These are phyloP conservation scores for Redunca redunca DNA, from an alignment of 2,113 vertebrate genomes.

Conservation along the genomic window DNA sequence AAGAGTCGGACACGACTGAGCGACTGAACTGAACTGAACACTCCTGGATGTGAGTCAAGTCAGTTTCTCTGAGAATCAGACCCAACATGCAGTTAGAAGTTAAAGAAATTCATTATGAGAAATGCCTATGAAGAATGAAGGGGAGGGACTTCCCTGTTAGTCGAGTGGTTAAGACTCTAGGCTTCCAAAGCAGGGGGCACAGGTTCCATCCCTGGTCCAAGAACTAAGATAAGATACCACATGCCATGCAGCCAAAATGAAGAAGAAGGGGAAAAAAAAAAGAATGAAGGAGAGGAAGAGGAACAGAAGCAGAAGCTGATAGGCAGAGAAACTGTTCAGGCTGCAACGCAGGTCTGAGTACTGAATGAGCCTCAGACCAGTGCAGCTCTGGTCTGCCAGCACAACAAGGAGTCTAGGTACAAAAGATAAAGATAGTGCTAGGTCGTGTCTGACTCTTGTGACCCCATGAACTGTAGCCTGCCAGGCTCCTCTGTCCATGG, in stretches of 20 bases:
- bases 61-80: neutral
- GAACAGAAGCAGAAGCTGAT: neutral
- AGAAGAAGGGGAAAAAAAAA: neutral
- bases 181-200: neutral
- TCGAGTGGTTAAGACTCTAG: neutral
- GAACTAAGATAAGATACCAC: neutral
- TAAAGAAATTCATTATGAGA: neutral
- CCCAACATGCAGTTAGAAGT: neutral
- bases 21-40: neutral
- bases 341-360: neutral
- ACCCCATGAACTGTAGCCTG: neutral
- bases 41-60: neutral
- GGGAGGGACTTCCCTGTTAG: neutral
- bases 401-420: neutral
- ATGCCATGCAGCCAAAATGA: neutral
- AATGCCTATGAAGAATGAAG: neutral
- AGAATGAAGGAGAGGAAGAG: neutral
- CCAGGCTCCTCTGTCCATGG: neutral
- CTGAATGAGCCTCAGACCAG: neutral
- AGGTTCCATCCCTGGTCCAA: neutral
- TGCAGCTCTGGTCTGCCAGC: neutral
- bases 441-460: neutral
- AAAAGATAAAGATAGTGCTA: neutral
- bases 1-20: too few relatives aligned
- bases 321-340: neutral